Base-by-base conservation (phyloP, 1,140 invertebrate genomes). In the Hypsibius dujardini region DNA sequence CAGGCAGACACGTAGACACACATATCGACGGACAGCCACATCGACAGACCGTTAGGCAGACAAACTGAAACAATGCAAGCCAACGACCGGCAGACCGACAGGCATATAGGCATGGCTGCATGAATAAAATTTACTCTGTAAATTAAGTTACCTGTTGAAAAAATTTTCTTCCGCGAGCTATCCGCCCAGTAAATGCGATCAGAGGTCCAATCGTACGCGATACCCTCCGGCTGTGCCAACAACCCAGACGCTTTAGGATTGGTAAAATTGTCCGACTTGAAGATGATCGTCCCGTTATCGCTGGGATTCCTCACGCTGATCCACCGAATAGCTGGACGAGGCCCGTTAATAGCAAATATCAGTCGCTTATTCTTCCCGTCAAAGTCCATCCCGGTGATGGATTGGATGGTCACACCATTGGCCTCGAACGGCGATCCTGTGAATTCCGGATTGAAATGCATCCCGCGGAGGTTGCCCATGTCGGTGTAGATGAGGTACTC, bases 151-250 rank as follows among this genome's bases (percentile, higher is more conserved):
- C 73, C 75, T 46, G 76, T 70, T 60, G 79, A 76, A 72, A 79
- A 76, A 70, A 81, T 78, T 1, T 75, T 76, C 69, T 76, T 75
- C 12, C 74, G 71, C 7, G 70, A 73, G 1, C 75, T 72, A 75
- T 98, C 94, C 0, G 93, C 93, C 92, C 92, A 98, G 77, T 95
- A 98, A 46, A 98, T 86, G 79, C 95, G 96, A 76, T 91, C 89
- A 73, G 91, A 89, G 0, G 92, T 93, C 93, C 93, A 97, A 76
- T 97, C 93, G 76, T 93, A 95, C 0, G 92, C 90, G 73, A 97
- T 90, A 1, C 93, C 93, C 79, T 97, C 92, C 0, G 91, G 91
- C 80, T 92, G 62, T 3, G 3, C 3, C 12, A 67, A 7, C 62
- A 67, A 67, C 7, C 12, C 62, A 93, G 71, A 92, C 91, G 40